Evolutionary conservation across 2,888 invertebrate genomes (phyloP).

Genomic region (Lepidocyrtinus sp.): DNA sequence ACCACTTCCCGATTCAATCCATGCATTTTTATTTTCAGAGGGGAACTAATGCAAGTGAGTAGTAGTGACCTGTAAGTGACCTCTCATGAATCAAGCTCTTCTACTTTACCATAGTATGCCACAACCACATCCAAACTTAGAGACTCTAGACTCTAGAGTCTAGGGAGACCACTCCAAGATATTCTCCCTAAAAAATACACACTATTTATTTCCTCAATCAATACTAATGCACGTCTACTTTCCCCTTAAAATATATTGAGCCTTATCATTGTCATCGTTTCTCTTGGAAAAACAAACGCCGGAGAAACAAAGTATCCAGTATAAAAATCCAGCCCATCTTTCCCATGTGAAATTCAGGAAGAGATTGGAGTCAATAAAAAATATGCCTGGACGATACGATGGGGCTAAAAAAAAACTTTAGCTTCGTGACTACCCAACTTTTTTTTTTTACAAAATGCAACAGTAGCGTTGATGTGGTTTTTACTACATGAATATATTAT

Average conservation of each 20-base stretch:
- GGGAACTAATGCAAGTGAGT: slow-evolving; percentile 41
- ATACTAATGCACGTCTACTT: slow-evolving; percentile 44
- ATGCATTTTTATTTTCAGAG: slow-evolving; percentile 4
- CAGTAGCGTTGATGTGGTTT: slow-evolving; percentile 1
- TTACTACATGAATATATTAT: neutral
- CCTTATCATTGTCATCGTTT: neutral
- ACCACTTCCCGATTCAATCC: slow-evolving; percentile 2
- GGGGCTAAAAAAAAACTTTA: neutral
- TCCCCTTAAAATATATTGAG: neutral
- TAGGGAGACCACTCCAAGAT: neutral
- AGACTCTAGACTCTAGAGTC: neutral
- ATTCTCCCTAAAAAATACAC: neutral
- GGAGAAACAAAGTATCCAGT: slow-evolving; percentile 24
- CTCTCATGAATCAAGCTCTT: slow-evolving; percentile 70
- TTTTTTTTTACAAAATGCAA: neutral
- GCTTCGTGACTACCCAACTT: neutral
- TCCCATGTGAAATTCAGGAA: slow-evolving; percentile 3
- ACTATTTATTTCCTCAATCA: slow-evolving; percentile 48
- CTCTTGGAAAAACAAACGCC: neutral
- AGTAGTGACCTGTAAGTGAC: slow-evolving; percentile 67
- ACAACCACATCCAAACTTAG: neutral
- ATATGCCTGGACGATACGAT: neutral
- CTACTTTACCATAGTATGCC: slow-evolving; percentile 17
- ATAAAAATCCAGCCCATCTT: no score
- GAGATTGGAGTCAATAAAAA: no score